Conservation (phyloP, 1,140 invertebrate genomes). For the Trypoxylus dichotomus region DNA sequence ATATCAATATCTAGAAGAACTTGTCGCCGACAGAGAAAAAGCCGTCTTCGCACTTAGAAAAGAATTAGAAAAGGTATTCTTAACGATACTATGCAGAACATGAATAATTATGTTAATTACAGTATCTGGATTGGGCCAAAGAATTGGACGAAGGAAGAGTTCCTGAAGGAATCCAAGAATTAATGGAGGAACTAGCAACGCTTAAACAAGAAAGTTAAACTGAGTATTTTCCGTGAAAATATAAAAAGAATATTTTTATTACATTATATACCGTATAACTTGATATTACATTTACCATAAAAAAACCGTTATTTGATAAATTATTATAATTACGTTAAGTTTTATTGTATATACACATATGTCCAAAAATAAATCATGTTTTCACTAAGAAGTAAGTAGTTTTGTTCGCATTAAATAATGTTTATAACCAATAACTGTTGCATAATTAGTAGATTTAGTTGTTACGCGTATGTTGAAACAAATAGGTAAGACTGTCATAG, state of each 20-base stretch:
- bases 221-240: constrained; percentile 3
- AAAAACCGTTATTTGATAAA: neutral
- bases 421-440: no score
- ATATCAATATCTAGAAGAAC: constrained; percentile 96
- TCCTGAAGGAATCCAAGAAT: constrained; percentile 73
- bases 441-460: no score
- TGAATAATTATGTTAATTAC: constrained; percentile 2
- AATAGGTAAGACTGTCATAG: no score
- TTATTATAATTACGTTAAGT: neutral
- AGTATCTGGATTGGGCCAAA: constrained; percentile 80
- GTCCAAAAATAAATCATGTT: constrained; percentile 11
- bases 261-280: neutral
- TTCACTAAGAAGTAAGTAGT: neutral
- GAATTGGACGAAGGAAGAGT: constrained; percentile 77
- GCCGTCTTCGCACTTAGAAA: constrained; percentile 87
- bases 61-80: constrained; percentile 84
- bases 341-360: constrained; percentile 14
- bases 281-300: neutral
- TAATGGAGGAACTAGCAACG: constrained; percentile 66
- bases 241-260: constrained; percentile 8
- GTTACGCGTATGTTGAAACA: no score
- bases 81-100: neutral
- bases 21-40: constrained; percentile 90
- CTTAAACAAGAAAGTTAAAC: constrained; percentile 62
- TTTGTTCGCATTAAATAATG: no score